Evolutionary conservation across 64 coral and sea anemone genomes (phyloP), one percentile per base, ranked within the genome.

Genomic region (Hydrozoanthus tunicans): DNA sequence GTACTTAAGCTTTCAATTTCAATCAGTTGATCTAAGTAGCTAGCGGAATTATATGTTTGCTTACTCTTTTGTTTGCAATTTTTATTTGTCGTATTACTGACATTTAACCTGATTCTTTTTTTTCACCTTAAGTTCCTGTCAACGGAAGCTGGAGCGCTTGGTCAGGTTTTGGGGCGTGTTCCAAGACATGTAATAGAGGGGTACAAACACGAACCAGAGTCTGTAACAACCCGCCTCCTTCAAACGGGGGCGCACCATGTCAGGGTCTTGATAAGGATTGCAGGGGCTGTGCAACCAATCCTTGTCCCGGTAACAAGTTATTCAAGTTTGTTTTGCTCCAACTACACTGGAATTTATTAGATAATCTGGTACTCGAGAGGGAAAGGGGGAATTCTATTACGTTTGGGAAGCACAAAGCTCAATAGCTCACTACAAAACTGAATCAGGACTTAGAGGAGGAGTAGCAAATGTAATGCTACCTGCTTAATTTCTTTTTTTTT

Each of bases 221-320:
- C 10, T 89, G 92, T 24, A 93, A 75, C 20, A 89, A 89, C 26
- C 85, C 92, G n/a, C 74, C 77, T 59, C 92, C 85, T 59, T 4
- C 9, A 3, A 72, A 70, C 26, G 91, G 92, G 2, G 92, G 85
- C 43, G 10, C 53, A 17, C 60, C 60, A 1, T 81, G 56, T 8
- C 79, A 81, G 11, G 56, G 60, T 7, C 60, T 81, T 81, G 54
- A 54, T 3, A 20, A 4, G 13, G 17, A 71, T 15, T 56, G 15
- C 67, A 5, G 0, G 83, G 15, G 3, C 9, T 76, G 72, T 52
- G 27, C 7, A 12, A 3, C 25, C 7, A 3, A 1, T 1, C 8
- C 9, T 3, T 76, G 72, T 52, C 26, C 32, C 10, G 72, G 72
- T 76, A 76, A 69, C 15, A 14, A 20, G 24, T 24, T 51, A 43